Evolutionary conservation across 2,797 vertebrate species (phyloP), one percentile per base, ranked within the genome.

Genomic region (Lacerta agilis): DNA sequence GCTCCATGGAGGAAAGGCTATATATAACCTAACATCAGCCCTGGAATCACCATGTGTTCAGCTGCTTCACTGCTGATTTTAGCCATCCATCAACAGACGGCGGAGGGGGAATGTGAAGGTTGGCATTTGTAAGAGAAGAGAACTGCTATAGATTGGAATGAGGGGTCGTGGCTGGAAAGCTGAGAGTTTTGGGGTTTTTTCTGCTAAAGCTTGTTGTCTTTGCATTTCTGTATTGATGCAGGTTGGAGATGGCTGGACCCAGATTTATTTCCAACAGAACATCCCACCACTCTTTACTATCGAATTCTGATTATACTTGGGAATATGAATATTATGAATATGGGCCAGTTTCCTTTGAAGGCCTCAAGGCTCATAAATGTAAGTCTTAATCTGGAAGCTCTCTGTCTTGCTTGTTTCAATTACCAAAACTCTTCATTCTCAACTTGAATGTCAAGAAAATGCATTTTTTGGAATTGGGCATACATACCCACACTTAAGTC

Each of bases 241-340:
- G 94, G 73, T 83, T 91, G 83, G 86, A 88, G 91, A 97, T 97
- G 97, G 96, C 96, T 94, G 87, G 88, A 83, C 90, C 95, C 89
- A 95, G 90, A 84, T 73, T 95, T 86, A 55, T 94, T 92, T 95
- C 95, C 33, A 98, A 97, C 93, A 96, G 91, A 93, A 97, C 97
- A 17, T 96, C 96, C 80, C 95, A 96, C 49, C 96, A 94, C 33
- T 91, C 91, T 64, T 73, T 90, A 5, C 76, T 90, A 8, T 91
- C 97, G 3, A 95, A 96, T 85, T 94, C 97, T 11, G 97, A 99
- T 93, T 99, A 99, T 92, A 98, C 98, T 89, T 99, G 98, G 98
- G 98, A 98, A 89, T 99, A 98, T 0, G 98, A 99, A 83, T 99
- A 99, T 94, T 99, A 99, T 8, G 98, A 99, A 89, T 98, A 98